Base-by-base conservation (phyloP, 1,140 invertebrate genomes). In the Ceratosolen solmsi region DNA sequence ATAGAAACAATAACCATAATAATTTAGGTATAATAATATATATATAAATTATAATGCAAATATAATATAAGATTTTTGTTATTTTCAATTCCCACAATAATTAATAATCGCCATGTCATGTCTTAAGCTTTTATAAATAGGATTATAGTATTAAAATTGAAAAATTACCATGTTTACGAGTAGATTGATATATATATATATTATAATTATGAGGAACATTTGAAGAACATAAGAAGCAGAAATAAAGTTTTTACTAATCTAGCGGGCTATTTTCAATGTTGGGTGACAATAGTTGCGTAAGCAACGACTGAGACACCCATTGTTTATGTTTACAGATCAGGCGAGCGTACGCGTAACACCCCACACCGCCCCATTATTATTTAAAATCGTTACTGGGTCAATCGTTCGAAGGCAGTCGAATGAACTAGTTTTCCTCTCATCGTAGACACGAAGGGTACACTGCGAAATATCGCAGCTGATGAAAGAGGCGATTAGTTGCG, bases 361-460 rank as follows among this genome's bases (percentile, higher is more conserved):
- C 15, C 76, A 27, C n/a, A 13, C 46, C 20, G 2, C 20, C 30
- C 13, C 20, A 46, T 36, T 75, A 75, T 82, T 56, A 46, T 82
- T 81, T 76, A 81, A 83, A 83, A 79, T 79, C 82, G 70, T 83
- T 82, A 82, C 25, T 82, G 58, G 81, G 81, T 82, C 81, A 79
- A 79, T 82, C 68, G 76, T 36, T 82, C 49, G 36, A 27, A 27
- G 30, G 60, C 41, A 9, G 54, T 38, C 78, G 41, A 17, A 0
- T 73, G 80, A 81, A 70, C 80, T 81, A 81, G 60, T 76, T 82
- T 73, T 49, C 4, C 3, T 25, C 20, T n/a, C 41, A 8, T 11
- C 49, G 78, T 36, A 30, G 46, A 51, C 20, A 15, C 30, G n/a
- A 56, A 74, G 27, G 30, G 7, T 56, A 36, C 15, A 70, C 72